Evolutionary conservation across 2,888 invertebrate species (phyloP), one percentile per base, ranked within the genome.

Genomic region (Desoria tigrina): DNA sequence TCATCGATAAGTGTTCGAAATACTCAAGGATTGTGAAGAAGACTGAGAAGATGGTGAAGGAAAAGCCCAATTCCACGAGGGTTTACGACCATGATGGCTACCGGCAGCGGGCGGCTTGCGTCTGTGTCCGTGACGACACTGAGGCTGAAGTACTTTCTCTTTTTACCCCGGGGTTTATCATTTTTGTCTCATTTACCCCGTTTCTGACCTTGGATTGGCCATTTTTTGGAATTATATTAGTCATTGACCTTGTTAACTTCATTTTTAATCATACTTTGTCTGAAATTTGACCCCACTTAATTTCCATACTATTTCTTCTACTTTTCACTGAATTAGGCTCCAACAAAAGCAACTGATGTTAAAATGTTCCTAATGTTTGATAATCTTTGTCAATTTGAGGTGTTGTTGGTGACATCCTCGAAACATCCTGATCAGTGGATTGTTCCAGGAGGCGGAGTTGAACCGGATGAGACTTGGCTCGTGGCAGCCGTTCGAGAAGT

Each of bases 81-180:
- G 93, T 94, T 80, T 96, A 94, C 82, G 95, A 96, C 84, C 90
- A 91, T 80, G 95, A 96, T 82, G 96, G 96, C 71, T 96, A 90
- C 82, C 86, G 94, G 81, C 87, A 92, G 82, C 88, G 96, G 79
- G 96, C 96, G 78, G 94, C 96, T 78, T 95, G 95, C 84, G 90
- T 96, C 80, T 96, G 95, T 84, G 94, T 96, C 79, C 89, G 89
- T 78, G 90, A 90, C 78, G 92, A 92, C 81, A 88, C 89, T 79
- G 94, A 95, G 84, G 87, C 90, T 77, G 94, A 95, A 90, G 94
- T 94, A 84, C 55, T 27, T 51, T n/a, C n/a, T n/a, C n/a, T n/a
- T n/a, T n/a, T n/a, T n/a, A n/a, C n/a, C n/a, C n/a, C n/a, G n/a
- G n/a, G n/a, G 14, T 45, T 45, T 45, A 45, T 18, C n/a, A n/a